Conservation (phyloP, 2,113 vertebrate genomes). For the Barnardius zonarius region DNA sequence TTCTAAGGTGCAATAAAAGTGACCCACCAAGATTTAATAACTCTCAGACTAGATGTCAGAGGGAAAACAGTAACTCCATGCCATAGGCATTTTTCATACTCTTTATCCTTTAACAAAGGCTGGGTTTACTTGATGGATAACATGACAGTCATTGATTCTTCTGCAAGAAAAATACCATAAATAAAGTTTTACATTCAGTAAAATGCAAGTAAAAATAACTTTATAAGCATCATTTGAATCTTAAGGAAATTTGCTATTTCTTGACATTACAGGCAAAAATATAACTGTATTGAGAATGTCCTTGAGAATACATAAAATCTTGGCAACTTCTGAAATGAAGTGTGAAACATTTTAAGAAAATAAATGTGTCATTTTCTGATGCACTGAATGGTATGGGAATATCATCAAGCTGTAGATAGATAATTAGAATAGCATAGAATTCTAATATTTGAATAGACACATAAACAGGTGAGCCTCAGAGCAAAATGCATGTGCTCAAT, state of each 20-base stretch:
- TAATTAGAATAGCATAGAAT: not conserved
- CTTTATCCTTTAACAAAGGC: not conserved
- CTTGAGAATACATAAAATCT: not conserved
- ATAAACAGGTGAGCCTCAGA: not conserved
- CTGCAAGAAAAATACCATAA: not conserved
- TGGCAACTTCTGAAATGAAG: not conserved
- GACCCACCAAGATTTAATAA: not conserved
- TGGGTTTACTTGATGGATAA: not conserved
- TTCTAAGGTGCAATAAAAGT: not conserved
- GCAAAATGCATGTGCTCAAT: not conserved
- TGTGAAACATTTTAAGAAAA: conserved; percentile 16
- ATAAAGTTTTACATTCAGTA: not conserved
- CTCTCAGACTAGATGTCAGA: not conserved
- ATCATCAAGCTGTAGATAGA: not conserved
- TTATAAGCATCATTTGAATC: not conserved
- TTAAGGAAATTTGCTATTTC: not conserved
- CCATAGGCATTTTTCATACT: not conserved
- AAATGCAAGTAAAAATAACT: not conserved
- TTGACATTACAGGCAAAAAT: not conserved
- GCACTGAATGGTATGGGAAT: not conserved
- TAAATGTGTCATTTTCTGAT: not conserved
- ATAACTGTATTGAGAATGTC: not conserved
- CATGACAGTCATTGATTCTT: not conserved
- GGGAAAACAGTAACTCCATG: not conserved
- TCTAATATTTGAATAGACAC: not conserved